Evolutionary conservation across 2,797 vertebrate species (phyloP).

Genomic region (Microctenopoma lineatum): DNA sequence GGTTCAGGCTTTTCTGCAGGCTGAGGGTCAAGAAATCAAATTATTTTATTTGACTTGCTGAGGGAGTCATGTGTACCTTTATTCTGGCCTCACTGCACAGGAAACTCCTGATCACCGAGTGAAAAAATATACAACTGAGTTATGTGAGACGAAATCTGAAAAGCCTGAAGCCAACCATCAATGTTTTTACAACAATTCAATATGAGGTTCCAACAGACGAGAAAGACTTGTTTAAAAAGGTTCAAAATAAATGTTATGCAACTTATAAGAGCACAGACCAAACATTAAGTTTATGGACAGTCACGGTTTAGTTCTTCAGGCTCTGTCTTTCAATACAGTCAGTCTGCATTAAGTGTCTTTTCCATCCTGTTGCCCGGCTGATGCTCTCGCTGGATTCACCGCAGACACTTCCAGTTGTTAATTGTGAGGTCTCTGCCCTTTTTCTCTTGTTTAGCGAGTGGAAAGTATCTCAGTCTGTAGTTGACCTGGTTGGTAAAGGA

Average conservation of each 20-base stretch:
- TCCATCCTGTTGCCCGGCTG: too few relatives aligned
- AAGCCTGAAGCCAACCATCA: constrained; percentile 32
- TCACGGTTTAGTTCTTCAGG: too few relatives aligned
- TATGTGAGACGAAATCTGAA: constrained; percentile 49
- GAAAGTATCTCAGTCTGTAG: not conserved
- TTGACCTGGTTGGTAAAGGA: not conserved
- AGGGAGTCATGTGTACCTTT: constrained; percentile 55
- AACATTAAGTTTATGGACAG: too few relatives aligned
- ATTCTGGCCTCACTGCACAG: constrained; percentile 65
- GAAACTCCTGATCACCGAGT: constrained; percentile 56
- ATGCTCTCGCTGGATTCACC: too few relatives aligned
- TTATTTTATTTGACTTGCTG: constrained; percentile 63
- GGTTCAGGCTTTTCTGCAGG: constrained; percentile 21
- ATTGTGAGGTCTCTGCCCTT: not conserved
- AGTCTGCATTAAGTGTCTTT: too few relatives aligned
- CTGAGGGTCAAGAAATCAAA: constrained; percentile 62
- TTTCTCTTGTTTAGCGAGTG: not conserved
- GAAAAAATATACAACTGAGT: constrained; percentile 58
- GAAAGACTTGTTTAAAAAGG: not conserved
- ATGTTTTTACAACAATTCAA: constrained; percentile 21
- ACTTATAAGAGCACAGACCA: not conserved
- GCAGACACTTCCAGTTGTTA: too few relatives aligned
- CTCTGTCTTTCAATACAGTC: too few relatives aligned
- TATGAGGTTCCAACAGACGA: not conserved
- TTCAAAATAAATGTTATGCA: not conserved